Base-by-base conservation (phyloP, 2,888 invertebrate genomes). In the Serripes groenlandicus region DNA sequence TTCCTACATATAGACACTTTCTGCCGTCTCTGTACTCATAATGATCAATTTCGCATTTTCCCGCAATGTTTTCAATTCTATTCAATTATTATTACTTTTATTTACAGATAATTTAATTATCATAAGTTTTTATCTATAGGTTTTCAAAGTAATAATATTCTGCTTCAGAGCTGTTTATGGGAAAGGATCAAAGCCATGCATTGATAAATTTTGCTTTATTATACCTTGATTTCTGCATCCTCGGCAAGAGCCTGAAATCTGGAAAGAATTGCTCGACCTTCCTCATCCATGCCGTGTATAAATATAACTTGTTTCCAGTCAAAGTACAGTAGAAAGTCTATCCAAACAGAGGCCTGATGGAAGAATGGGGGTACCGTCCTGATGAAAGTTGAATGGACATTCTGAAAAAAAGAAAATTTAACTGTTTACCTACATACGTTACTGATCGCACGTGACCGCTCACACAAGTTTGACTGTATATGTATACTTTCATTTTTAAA, bases 331-430 rank as follows among this genome's bases (percentile, higher is more conserved):
- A 99, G 95, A 90, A 99, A 96, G 94, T 99, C 98, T 3, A 99
- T 97, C 98, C 99, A 99, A 5, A 99, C 99, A 92, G 98, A 98
- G 0, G 99, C 99, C 95, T 99, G 99, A 94, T 99, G 98, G n/a
- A 98, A 98, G 94, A 98, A 99, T 0, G 99, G 99, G 3, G 99
- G 99, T 7, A 99, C 99, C 0, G 99, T 99, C 73, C 99, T 96
- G 90, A 99, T 95, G 94, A 99, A 99, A 1, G 98, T 99, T 69
- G 98, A 98, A 94, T 99, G 99, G 89, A 99, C 98, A 95, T 99
- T 99, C 97, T 97, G 94, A 56, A 77, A 85, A 66, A 81, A 35
- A 28, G n/a, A 32, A 32, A 49, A 52, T 52, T 23, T 42, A n/a
- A n/a, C n/a, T n/a, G n/a, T n/a, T n/a, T n/a, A n/a, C n/a, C n/a